Conservation (phyloP, 2,113 vertebrate species). For the Nesogale talazaci region DNA sequence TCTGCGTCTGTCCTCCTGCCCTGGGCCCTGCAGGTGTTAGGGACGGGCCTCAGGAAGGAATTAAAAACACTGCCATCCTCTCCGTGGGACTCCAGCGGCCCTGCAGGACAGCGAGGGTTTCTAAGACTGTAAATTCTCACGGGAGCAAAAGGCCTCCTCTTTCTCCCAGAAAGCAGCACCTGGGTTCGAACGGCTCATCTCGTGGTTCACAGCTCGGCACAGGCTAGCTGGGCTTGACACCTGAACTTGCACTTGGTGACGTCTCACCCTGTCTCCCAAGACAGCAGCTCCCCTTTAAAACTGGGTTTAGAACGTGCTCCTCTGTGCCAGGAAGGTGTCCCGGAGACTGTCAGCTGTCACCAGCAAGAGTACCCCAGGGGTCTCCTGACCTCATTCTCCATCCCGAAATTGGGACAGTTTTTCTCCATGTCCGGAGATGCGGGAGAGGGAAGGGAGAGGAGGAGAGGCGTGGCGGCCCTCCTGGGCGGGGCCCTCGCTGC, state of each 20-base stretch:
- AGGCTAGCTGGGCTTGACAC: background rate
- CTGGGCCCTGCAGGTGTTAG: background rate
- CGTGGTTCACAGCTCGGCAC: too few relatives aligned
- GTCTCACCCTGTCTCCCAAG: background rate
- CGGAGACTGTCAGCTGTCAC: conserved; percentile 65
- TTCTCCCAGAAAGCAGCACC: too few relatives aligned
- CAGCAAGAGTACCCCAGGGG: conserved; percentile 53
- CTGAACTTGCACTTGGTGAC: background rate
- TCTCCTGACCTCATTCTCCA: conserved; percentile 78
- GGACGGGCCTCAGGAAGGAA: too few relatives aligned
- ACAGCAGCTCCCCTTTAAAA: background rate
- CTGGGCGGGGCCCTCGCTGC: background rate
- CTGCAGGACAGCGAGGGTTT: too few relatives aligned
- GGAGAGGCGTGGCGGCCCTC: background rate
- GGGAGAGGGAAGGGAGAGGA: background rate
- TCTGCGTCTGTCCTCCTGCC: background rate
- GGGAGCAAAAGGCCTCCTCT: too few relatives aligned
- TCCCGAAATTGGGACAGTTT: conserved; percentile 74
- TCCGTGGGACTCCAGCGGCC: too few relatives aligned
- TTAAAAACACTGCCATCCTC: too few relatives aligned
- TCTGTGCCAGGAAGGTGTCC: conserved; percentile 60
- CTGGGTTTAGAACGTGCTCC: background rate
- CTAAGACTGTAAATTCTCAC: too few relatives aligned
- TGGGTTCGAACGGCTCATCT: too few relatives aligned
- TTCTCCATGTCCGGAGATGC: conserved; percentile 48